Evolutionary conservation across 2,888 invertebrate genomes (phyloP), one percentile per base, ranked within the genome.

Genomic region (Beris chalybata): DNA sequence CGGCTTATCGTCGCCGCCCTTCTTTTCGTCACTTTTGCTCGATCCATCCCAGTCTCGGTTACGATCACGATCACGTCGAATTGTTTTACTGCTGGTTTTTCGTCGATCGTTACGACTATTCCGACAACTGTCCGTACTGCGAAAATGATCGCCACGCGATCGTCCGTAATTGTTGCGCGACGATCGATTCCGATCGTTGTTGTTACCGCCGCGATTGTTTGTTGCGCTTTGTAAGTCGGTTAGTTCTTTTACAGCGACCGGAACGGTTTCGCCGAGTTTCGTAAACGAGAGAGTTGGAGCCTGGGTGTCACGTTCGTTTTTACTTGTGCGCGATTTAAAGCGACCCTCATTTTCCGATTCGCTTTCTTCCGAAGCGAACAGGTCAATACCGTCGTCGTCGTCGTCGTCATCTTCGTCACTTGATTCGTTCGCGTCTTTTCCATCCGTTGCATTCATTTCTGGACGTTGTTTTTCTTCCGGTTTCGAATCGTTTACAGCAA

Each of bases 281-380:
- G 71, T 70, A 53, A 71, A 72, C 7, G 72, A 72, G 13, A 70
- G 52, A 29, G 70, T 70, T 47, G 71, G 50, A 7, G 67, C 67
- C 29, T 67, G 70, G 11, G 48, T 56, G 29, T 65, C 59, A 7
- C 70, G 64, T 57, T 70, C 69, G 57, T 55, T 71, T 64, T 69
- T 71, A 43, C 61, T 69, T 13, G 68, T 64, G 5, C 44, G 63
- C n/a, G 70, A 69, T 56, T 73, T 73, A 57, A 72, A 73, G 12
- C 73, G 71, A 9, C 72, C 72, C 38, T 72, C 72, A 68, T 71
- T 72, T 66, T 72, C 73, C 0, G 72, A 72, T 69, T 73, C 73
- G 67, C 72, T 72, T 54, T 73, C 73, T 43, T 73, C 73, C 12
- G 72, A 72, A 12, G 72, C 70, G 53, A 73, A 72, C 53, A 73